A percentile compares a stretch with the other conserved stretches of the same genome.
Evolutionary conservation across 2,797 vertebrate genomes (phyloP).

Genomic region (Macroramphosus scolopax): DNA sequence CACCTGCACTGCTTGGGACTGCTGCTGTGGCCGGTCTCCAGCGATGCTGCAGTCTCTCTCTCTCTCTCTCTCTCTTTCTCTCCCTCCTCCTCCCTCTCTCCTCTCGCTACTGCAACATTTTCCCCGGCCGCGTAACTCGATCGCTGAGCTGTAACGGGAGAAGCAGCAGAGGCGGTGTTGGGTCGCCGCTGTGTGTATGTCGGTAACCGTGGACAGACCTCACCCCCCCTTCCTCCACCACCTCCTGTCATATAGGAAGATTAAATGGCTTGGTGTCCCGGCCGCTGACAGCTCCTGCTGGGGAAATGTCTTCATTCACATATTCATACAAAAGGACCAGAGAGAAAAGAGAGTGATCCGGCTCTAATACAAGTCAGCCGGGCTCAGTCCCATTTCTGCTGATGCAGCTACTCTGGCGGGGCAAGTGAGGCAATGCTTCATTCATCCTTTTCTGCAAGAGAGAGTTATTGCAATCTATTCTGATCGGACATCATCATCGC

Average conservation of each 20-base stretch:
- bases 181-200: slow-evolving; percentile 57
- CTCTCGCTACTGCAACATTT: slow-evolving; percentile 73
- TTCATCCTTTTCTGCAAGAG: slow-evolving; percentile 48
- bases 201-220: slow-evolving; percentile 62
- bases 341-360: slow-evolving; percentile 43
- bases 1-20: slow-evolving; percentile 91
- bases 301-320: slow-evolving; percentile 71
- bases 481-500: slow-evolving; percentile 17
- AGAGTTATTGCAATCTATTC: slow-evolving; percentile 18
- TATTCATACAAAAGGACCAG: slow-evolving; percentile 56
- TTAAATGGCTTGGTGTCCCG: slow-evolving; percentile 71
- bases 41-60: slow-evolving; percentile 92
- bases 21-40: slow-evolving; percentile 82
- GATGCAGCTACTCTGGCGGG: slow-evolving; percentile 63
- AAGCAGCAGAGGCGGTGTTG: slow-evolving; percentile 69
- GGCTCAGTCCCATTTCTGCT: slow-evolving; percentile 60
- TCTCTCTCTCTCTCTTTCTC: slow-evolving; percentile 40
- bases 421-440: slow-evolving; percentile 42
- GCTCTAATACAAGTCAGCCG: slow-evolving; percentile 46
- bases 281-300: slow-evolving; percentile 67
- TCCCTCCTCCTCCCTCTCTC: slow-evolving; percentile 29
- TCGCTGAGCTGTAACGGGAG: slow-evolving; percentile 77
- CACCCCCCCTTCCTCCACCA: slow-evolving; percentile 35
- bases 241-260: slow-evolving; percentile 67
- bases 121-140: slow-evolving; percentile 75